Percentiles rank a stretch among this genome's conserved stretches.
These are phyloP conservation scores for Oxygymnocypris stewartii DNA, from an alignment of 2,113 vertebrate species.

Conservation along the genomic window DNA sequence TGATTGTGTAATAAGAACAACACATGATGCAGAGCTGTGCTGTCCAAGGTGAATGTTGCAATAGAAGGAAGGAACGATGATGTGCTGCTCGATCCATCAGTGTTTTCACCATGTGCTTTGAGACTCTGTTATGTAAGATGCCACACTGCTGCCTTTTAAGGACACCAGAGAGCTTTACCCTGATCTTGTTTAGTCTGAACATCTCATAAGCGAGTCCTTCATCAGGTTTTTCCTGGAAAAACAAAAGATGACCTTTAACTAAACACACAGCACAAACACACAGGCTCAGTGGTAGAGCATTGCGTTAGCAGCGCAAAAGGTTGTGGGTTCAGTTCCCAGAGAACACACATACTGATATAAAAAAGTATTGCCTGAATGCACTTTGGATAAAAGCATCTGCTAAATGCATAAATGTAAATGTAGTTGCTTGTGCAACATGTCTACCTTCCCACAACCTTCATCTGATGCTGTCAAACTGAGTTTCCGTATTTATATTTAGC, in stretches of 20 bases:
- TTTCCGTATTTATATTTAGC: not conserved
- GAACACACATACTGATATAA: no score
- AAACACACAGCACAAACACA: not conserved
- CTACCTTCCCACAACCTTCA: not conserved
- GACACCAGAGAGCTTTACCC: not conserved
- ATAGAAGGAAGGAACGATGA: not conserved
- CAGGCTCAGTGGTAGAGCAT: no score
- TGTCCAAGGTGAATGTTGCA: conserved; percentile 25
- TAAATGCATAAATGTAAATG: no score
- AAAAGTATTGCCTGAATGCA: no score
- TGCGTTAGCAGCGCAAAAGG: no score
- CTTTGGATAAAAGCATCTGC: no score
- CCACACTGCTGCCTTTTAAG: conserved; percentile 34
- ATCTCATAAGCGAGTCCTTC: not conserved
- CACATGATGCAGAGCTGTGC: not conserved
- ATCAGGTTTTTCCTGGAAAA: conserved; percentile 13
- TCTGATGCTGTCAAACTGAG: not conserved
- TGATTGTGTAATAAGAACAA: conserved; percentile 26
- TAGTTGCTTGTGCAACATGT: not conserved
- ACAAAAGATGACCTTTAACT: not conserved
- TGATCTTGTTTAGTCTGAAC: conserved; percentile 39
- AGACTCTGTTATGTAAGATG: conserved; percentile 36
- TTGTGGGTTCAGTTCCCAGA: no score
- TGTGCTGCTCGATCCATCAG: not conserved
- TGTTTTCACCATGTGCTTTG: conserved; percentile 31